Percentiles rank a stretch among this genome's conserved stretches.
phyloP scores from a whole-genome alignment of 2,888 invertebrate species.

The Noctua janthe region DNA sequence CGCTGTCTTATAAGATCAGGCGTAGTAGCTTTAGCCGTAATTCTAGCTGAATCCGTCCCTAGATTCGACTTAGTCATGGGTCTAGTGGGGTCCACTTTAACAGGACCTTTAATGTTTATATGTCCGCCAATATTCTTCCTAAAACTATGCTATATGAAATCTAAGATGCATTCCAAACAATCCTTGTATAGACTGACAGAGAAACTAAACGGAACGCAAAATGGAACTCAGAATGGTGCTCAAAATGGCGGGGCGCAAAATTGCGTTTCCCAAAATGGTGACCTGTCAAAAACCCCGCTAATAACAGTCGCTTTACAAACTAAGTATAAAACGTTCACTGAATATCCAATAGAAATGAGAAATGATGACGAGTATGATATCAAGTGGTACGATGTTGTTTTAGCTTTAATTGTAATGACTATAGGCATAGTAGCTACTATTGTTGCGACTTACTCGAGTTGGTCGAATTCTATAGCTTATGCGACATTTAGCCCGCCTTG shows the following conservation, averaged over 20 bases:
- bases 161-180: slow-evolving; percentile 61
- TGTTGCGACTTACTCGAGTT: slow-evolving; percentile 93
- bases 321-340: slow-evolving; percentile 81
- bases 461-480: slow-evolving; percentile 91
- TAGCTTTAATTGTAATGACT: slow-evolving; percentile 90
- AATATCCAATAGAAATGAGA: slow-evolving; percentile 58
- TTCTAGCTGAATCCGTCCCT: slow-evolving; percentile 95
- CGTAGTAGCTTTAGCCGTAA: slow-evolving; percentile 92
- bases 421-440: slow-evolving; percentile 92
- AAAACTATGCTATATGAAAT: slow-evolving; percentile 91
- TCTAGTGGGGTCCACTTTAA: slow-evolving; percentile 95
- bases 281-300: slow-evolving; percentile 76
- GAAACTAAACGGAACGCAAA: slow-evolving; percentile 18
- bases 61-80: slow-evolving; percentile 96
- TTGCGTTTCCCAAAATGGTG: slow-evolving; percentile 58
- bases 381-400: slow-evolving; percentile 86
- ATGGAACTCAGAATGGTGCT: background rate
- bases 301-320: slow-evolving; percentile 70
- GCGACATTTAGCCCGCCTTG: slow-evolving; percentile 94
- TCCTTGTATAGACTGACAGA: slow-evolving; percentile 10
- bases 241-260: slow-evolving; percentile 56
- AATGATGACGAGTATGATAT: slow-evolving; percentile 76
- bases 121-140: slow-evolving; percentile 95
- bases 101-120: slow-evolving; percentile 95
- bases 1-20: slow-evolving; percentile 93